Evolutionary conservation across 2,888 invertebrate genomes (phyloP), one percentile per base, ranked within the genome.

Genomic region (Drosophila siamana): DNA sequence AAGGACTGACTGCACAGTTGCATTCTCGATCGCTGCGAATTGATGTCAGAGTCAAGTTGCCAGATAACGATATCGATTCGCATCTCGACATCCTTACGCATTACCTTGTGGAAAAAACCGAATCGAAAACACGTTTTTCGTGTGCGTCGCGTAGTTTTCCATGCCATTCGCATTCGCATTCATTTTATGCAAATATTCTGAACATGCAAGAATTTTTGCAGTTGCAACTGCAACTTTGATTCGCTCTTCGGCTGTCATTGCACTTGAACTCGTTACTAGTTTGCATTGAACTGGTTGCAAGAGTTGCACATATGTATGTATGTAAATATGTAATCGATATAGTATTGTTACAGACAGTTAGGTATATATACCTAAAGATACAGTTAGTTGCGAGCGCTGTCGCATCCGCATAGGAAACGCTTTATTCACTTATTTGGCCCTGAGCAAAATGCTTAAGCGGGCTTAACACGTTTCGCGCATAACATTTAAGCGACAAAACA

Each of bases 31-130:
- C 57, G 56, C 69, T 66, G 68, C 65, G 59, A 69, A 74, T 70
- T 72, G 59, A 63, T 73, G 86, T 82, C 83, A 86, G 65, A 75
- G 80, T 76, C 80, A 71, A 74, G 66, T 56, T 43, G 51, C 62
- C 66, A 41, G 73, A 86, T 80, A 78, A 62, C 65, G 44, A 68
- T 70, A 68, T 60, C 13, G 47, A 26, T 55, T 33, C 2, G 11
- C 9, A 43, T 30, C 48, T 56, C 24, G 43, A 19, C 48, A n/a
- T 24, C 47, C 44, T 54, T 36, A 43, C 30, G 57, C 19, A 33
- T 19, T 88, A 80, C 88, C 86, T 86, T 67, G 19, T 40, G 26
- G 13, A 19, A 50, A 47, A 38, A 47, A 43, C 4, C 48, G 7
- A 46, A 40, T 8, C 5, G 5, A 38, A 40, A 48, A 26, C 50